A percentile compares a stretch with the other conserved stretches of the same genome.
These are phyloP conservation scores for Rhabditoides inermis DNA, from an alignment of 2,888 invertebrate species.

Conservation along the genomic window DNA sequence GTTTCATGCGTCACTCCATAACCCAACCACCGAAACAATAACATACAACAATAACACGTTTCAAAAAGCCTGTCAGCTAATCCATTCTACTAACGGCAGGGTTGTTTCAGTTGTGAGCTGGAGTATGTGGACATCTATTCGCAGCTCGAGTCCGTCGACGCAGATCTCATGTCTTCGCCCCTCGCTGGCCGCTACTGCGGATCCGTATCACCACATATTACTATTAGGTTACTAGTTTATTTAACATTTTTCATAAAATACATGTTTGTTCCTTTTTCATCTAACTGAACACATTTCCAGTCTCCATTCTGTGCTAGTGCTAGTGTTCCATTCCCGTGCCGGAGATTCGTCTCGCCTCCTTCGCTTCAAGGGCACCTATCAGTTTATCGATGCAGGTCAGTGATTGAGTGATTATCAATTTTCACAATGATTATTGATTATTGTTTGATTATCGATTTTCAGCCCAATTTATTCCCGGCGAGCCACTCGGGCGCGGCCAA, in stretches of 20 bases:
- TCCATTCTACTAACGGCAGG: too few species aligned
- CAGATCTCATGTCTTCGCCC: conserved; percentile 52
- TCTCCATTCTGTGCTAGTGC: conserved; percentile 53
- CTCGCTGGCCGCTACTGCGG: conserved; percentile 57
- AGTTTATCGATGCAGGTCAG: conserved; percentile 54
- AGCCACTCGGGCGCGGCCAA: conserved; percentile 17
- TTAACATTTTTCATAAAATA: background rate
- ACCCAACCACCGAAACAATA: too few species aligned
- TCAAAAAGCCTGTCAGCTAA: too few species aligned
- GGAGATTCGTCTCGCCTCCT: conserved; percentile 43
- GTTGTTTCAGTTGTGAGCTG: conserved; percentile 53
- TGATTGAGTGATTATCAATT: conserved; percentile 1
- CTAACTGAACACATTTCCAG: conserved; percentile 15
- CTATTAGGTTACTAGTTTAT: conserved; percentile 30
- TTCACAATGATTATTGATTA: background rate
- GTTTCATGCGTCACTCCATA: too few species aligned
- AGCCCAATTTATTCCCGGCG: conserved; percentile 43
- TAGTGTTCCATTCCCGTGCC: conserved; percentile 55
- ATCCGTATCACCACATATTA: conserved; percentile 53
- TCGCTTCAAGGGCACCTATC: conserved; percentile 53
- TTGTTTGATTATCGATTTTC: too few species aligned
- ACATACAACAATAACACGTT: too few species aligned
- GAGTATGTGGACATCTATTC: conserved; percentile 57
- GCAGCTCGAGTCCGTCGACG: conserved; percentile 51
- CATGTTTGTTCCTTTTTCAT: background rate